Conservation (phyloP, 2,113 vertebrate genomes). For the Ctenodactylus gundi region DNA sequence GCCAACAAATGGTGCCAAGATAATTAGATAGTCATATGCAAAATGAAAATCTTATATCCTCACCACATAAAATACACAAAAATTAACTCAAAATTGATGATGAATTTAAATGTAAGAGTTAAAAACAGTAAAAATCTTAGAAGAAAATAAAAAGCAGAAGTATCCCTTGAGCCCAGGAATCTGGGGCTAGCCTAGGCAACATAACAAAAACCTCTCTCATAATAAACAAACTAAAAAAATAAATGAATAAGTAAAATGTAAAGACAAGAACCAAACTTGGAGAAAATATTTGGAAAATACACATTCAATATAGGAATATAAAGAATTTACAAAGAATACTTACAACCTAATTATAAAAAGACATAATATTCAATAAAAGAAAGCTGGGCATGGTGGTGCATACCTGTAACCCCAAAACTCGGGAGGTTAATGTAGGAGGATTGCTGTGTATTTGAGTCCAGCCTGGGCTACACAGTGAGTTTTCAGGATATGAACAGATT, state of each 20-base stretch:
- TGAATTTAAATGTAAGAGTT: background rate
- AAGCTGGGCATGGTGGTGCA: too few relatives aligned
- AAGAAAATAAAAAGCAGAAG: background rate
- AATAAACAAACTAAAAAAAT: background rate
- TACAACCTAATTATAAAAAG: background rate
- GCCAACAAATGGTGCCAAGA: background rate
- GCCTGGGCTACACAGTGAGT: too few relatives aligned
- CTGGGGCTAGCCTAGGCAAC: background rate
- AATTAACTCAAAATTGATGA: background rate
- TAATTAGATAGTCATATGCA: background rate
- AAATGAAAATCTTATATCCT: background rate
- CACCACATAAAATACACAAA: background rate
- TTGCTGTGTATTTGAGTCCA: too few relatives aligned
- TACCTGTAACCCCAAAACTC: too few relatives aligned
- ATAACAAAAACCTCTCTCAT: too few relatives aligned
- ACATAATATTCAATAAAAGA: background rate
- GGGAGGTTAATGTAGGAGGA: too few relatives aligned
- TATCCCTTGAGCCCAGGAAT: background rate
- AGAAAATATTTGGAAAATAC: background rate
- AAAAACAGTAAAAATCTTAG: constrained; percentile 1
- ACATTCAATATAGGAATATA: background rate
- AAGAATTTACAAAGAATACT: background rate
- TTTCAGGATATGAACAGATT: background rate
- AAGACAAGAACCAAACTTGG: background rate
- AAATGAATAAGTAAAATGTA: background rate